phyloP scores from a whole-genome alignment of 2,797 vertebrate species.

The Cynopterus sphinx region DNA sequence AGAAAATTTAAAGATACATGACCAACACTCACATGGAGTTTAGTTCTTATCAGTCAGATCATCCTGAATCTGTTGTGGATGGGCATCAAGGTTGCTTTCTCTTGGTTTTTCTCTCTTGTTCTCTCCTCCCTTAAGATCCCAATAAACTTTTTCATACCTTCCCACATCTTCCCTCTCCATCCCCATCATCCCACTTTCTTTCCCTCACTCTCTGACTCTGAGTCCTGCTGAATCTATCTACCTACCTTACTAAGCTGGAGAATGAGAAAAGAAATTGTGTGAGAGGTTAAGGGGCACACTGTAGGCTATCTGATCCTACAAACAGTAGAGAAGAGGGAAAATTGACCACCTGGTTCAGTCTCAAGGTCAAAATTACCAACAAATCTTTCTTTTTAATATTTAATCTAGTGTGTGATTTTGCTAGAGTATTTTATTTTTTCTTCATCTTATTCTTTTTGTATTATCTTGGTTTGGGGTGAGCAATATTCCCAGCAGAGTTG shows the following conservation, averaged over 20 bases:
- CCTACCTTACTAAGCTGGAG: background rate
- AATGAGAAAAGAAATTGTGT: background rate
- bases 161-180: background rate
- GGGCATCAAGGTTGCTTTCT: background rate
- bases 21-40: background rate
- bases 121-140: background rate
- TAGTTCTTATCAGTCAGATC: background rate
- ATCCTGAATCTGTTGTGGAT: background rate
- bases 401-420: background rate
- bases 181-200: too few relatives aligned
- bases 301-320: background rate
- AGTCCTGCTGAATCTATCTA: background rate
- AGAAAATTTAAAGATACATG: background rate
- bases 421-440: background rate
- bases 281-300: background rate
- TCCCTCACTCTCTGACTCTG: background rate
- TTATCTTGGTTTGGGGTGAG: background rate
- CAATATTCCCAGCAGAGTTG: background rate
- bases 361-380: background rate
- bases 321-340: background rate
- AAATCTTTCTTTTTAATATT: background rate
- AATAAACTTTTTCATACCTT: background rate
- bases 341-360: background rate
- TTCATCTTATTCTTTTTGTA: background rate
- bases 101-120: background rate